Percentiles rank a stretch among this genome's conserved stretches.
These are phyloP conservation scores for Chrysemys picta DNA, from an alignment of 2,113 vertebrate genomes.

Conservation along the genomic window DNA sequence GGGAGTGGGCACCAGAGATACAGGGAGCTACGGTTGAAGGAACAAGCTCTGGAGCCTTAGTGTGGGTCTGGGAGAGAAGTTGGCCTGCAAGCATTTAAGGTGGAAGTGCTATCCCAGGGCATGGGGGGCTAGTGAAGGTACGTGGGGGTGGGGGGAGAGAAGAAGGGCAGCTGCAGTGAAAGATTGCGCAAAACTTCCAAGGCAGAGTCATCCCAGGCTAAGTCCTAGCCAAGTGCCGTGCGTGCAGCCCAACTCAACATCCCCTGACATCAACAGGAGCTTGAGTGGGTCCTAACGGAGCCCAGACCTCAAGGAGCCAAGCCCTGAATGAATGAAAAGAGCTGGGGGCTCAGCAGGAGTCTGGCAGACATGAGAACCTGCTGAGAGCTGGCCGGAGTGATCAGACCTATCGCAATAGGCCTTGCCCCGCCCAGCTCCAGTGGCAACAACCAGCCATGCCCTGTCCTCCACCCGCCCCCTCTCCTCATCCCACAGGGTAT, in stretches of 20 bases:
- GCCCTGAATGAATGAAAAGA: neutral
- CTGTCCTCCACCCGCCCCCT: neutral
- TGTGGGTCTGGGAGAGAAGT: rapidly evolving
- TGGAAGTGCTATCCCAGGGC: neutral
- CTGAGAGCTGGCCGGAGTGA: neutral
- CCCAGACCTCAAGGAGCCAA: neutral
- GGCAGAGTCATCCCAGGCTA: neutral
- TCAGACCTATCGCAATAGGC: neutral
- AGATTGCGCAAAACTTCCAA: neutral
- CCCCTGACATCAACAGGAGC: neutral
- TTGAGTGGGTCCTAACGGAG: neutral
- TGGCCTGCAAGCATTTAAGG: neutral
- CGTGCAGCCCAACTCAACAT: neutral
- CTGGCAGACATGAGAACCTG: neutral
- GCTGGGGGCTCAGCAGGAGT: neutral
- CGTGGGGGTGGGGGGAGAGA: no score
- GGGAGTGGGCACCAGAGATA: neutral
- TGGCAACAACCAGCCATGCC: rapidly evolving
- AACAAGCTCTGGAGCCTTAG: neutral
- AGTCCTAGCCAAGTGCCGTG: neutral
- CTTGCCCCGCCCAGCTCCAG: conserved; percentile 14
- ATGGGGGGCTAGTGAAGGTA: neutral
- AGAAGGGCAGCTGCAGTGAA: neutral
- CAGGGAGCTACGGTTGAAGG: neutral
- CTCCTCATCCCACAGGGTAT: neutral